These are phyloP conservation scores for Nysson spinosus DNA, from an alignment of 2,888 invertebrate species.

Conservation along the genomic window DNA sequence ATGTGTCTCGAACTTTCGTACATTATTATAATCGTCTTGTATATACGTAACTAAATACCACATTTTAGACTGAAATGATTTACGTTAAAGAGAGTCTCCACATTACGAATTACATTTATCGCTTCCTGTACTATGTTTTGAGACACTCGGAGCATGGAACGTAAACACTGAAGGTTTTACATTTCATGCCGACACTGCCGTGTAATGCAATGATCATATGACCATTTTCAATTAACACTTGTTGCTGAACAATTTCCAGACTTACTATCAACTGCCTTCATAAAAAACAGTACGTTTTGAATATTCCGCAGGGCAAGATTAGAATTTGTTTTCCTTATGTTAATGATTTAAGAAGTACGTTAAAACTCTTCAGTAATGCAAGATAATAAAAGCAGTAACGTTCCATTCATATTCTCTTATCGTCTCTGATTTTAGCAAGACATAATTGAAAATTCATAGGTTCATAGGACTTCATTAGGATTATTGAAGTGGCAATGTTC, in stretches of 20 bases:
- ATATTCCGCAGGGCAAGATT: too few relatives aligned
- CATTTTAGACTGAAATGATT: constrained; percentile 1
- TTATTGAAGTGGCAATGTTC: too few relatives aligned
- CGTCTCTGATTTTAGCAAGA: too few relatives aligned
- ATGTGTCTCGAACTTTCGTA: neutral
- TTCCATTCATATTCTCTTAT: too few relatives aligned
- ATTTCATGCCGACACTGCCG: constrained; percentile 59
- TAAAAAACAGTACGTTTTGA: neutral
- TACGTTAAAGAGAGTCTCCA: neutral
- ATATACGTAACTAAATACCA: neutral
- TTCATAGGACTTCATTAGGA: too few relatives aligned
- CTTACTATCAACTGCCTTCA: neutral
- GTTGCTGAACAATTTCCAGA: constrained; percentile 13
- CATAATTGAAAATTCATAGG: too few relatives aligned
- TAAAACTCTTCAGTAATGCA: too few relatives aligned
- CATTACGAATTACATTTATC: neutral
- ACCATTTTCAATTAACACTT: constrained; percentile 27
- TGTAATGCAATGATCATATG: constrained; percentile 28
- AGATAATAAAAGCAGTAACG: too few relatives aligned
- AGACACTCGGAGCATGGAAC: neutral
- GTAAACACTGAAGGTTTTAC: constrained; percentile 34
- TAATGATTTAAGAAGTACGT: too few relatives aligned
- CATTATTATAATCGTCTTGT: neutral
- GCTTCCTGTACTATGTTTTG: constrained; percentile 3
- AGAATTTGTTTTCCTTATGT: too few relatives aligned